Evolutionary conservation across 2,797 vertebrate species (phyloP), one percentile per base, ranked within the genome.

Genomic region (Pseudochromis fuscus): DNA sequence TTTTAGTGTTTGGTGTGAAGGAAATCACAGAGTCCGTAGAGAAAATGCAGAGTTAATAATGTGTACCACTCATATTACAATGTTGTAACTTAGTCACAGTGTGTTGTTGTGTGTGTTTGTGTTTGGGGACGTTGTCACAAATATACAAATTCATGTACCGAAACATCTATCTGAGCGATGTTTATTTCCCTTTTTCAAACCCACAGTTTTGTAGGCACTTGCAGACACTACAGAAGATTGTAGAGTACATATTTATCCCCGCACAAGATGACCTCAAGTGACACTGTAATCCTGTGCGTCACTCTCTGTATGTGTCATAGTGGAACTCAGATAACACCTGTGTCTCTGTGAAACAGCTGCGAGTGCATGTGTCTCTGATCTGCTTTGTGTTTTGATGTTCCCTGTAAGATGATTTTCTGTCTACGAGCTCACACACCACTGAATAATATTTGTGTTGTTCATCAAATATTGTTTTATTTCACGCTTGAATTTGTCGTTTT

Each of bases 251-350:
- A 5, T 51, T 71, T 66, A 60, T 53, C 50, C 5, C 35, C 3
- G 8, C 16, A 16, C 33, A 56, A 4, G 2, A 40, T 68, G 64
- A 68, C 53, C 35, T 73, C 2, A 21, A 35, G 52, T 72, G 63
- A 75, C 51, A 40, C 48, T 31, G 49, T 56, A 16, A 51, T 64
- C 24, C 6, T 40, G 30, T 78, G 75, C 21, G 28, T 82, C 58
- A 70, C 6, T 68, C 60, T 52, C 21, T 61, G n/a, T n/a, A 23
- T 74, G 82, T 82, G 83, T 85, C 77, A 63, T 46, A 60, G 30
- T 49, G 30, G 23, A 42, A 62, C 28, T 64, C 37, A 3, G 63
- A 76, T 24, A 55, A 67, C 77, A 82, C 59, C 78, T 77, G 73
- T 68, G 69, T 5, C 44, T 66, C 64, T 73, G 70, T 50, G 52